phyloP scores from a whole-genome alignment of 2,797 vertebrate species.

The Pangasius djambal region DNA sequence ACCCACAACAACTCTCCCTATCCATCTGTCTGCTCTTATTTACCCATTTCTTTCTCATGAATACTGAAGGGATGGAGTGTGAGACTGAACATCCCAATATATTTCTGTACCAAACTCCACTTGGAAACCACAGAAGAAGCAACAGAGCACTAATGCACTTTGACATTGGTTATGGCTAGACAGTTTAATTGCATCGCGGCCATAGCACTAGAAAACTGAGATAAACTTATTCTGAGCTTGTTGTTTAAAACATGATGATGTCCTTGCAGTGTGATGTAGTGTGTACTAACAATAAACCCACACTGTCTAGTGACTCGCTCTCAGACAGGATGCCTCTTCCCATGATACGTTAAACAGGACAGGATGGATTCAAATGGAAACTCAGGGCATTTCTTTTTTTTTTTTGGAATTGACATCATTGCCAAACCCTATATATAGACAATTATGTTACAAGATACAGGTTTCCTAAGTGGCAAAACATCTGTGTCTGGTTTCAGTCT shows the following conservation, averaged over 20 bases:
- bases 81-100: background rate
- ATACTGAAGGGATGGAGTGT: background rate
- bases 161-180: conserved; percentile 11
- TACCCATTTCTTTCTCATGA: background rate
- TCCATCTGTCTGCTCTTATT: background rate
- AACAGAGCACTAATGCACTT: background rate
- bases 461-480: conserved; percentile 45
- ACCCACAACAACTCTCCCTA: background rate
- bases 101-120: background rate
- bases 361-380: conserved; percentile 44
- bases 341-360: conserved; percentile 29
- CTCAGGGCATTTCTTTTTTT: conserved; percentile 8
- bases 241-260: conserved; percentile 14
- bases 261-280: background rate
- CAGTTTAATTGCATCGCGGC: background rate
- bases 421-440: conserved; percentile 50
- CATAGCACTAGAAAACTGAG: background rate
- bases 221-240: conserved; percentile 8
- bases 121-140: background rate
- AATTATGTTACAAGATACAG: conserved; percentile 39
- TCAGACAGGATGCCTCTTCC: conserved; percentile 45
- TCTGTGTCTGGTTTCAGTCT: conserved; percentile 50
- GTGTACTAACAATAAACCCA: conserved; percentile 40
- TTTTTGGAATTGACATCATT: conserved; percentile 44
- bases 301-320: conserved; percentile 29